Conservation (phyloP, 2,113 vertebrate species). For the Pangasianodon gigas region DNA sequence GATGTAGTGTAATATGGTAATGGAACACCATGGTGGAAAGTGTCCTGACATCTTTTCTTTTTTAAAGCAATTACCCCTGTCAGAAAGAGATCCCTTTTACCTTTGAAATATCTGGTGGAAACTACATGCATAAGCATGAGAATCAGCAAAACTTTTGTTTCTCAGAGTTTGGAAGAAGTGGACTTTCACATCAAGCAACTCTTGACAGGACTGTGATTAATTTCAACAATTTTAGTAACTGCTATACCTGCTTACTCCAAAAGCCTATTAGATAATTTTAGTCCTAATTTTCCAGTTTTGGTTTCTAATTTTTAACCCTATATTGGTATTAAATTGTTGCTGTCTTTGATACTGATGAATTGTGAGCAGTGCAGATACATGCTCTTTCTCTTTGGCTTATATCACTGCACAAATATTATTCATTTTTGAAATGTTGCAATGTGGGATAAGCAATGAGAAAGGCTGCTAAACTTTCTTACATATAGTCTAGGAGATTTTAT, state of each 20-base stretch:
- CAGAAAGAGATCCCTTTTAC: neutral
- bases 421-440: neutral
- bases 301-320: neutral
- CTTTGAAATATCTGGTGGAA: too few relatives aligned
- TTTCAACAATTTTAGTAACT: too few relatives aligned
- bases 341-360: neutral
- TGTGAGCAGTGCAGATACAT: neutral
- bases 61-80: neutral
- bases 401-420: neutral
- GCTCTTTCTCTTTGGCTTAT: neutral
- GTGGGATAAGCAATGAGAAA: too few relatives aligned
- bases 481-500: too few relatives aligned
- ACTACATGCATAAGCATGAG: too few relatives aligned
- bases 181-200: too few relatives aligned
- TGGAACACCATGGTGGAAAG: neutral
- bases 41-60: neutral
- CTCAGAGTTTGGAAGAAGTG: too few relatives aligned
- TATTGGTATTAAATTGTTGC: neutral
- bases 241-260: too few relatives aligned
- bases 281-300: neutral
- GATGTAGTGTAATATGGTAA: neutral
- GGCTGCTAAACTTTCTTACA: too few relatives aligned
- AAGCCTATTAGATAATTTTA: neutral
- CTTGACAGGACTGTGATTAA: too few relatives aligned
- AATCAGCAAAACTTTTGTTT: too few relatives aligned